phyloP scores from a whole-genome alignment of 1,140 invertebrate species.

The Psix sp. region DNA sequence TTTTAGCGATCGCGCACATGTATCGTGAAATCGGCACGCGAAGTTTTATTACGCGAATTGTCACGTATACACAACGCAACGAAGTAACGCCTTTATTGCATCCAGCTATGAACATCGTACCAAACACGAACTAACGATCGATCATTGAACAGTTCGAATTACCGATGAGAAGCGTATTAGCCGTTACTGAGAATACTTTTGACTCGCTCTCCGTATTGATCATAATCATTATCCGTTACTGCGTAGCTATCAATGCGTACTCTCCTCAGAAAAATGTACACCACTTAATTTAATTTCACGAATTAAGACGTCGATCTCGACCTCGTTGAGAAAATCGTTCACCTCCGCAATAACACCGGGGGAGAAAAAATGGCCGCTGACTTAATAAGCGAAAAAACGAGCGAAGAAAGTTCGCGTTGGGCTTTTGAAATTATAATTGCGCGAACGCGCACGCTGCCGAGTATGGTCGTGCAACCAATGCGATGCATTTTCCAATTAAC shows the following conservation, averaged over 20 bases:
- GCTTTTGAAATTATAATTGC: constrained; percentile 50
- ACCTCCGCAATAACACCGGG: neutral
- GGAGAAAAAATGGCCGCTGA: constrained; percentile 2
- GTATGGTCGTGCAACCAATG: constrained; percentile 22
- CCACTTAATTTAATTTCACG: constrained; percentile 18
- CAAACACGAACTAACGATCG: constrained; percentile 45
- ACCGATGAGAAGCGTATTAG: constrained; percentile 33
- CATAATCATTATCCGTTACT: constrained; percentile 48
- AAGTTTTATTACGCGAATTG: constrained; percentile 48
- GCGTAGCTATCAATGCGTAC: constrained; percentile 28
- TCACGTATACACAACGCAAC: constrained; percentile 36
- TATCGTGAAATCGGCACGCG: constrained; percentile 40
- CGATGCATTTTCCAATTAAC: constrained; percentile 41
- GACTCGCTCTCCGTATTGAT: constrained; percentile 20
- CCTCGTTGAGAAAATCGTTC: neutral
- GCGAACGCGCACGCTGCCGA: neutral
- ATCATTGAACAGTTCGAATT: constrained; percentile 41
- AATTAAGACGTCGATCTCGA: constrained; percentile 17
- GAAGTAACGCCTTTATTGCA: constrained; percentile 50
- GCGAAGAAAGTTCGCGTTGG: constrained; percentile 20
- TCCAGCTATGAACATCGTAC: constrained; percentile 26
- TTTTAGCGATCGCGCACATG: constrained; percentile 35
- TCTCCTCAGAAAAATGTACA: constrained; percentile 2
- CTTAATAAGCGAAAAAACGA: constrained; percentile 24
- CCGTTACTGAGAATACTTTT: constrained; percentile 31